Evolutionary conservation across 2,797 vertebrate species (phyloP), one percentile per base, ranked within the genome.

Genomic region (Lemur catta): DNA sequence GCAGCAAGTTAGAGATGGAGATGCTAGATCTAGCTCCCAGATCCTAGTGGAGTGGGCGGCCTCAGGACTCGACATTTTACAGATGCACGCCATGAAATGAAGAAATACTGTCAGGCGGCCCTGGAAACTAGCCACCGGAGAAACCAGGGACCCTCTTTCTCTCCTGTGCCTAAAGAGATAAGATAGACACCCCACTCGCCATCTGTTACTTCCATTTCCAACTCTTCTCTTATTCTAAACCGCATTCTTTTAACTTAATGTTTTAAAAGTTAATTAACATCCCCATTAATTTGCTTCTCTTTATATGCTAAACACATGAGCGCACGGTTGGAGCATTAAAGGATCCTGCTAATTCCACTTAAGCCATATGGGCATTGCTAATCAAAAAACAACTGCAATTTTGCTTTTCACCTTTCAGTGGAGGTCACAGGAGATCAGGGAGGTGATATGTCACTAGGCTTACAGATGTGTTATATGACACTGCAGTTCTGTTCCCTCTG

Each of bases 381-480:
- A 81, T 52, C 24, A 52, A 90, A 52, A 57, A 89, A 72, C 59
- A 89, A 87, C 52, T 93, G 67, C 55, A 87, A 35, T 75, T 95
- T 85, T 38, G 24, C 43, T 84, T 94, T 76, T 91, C 43, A 57
- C 61, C 75, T 89, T 41, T 59, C 57, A 74, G 35, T 28, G 30
- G 38, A 71, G 82, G 52, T 88, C 75, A 65, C 4, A 7, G 48
- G 78, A 91, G 80, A 90, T 67, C 11, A 50, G 59, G 41, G 28
- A 91, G 46, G 41, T 6, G n/a, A 59, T 71, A 59, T 7, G 15
- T 81, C 30, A 41, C 50, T 67, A 72, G 79, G 38, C 71, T 95
- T 92, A 35, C 30, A 63, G 67, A 57, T 74, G 72, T 84, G 61
- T 28, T 79, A 72, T 43, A 2, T 46, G 52, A 91, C 67, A 78